Evolutionary conservation across 2,888 invertebrate genomes (phyloP), one percentile per base, ranked within the genome.

Genomic region (Anthophora plumipes): DNA sequence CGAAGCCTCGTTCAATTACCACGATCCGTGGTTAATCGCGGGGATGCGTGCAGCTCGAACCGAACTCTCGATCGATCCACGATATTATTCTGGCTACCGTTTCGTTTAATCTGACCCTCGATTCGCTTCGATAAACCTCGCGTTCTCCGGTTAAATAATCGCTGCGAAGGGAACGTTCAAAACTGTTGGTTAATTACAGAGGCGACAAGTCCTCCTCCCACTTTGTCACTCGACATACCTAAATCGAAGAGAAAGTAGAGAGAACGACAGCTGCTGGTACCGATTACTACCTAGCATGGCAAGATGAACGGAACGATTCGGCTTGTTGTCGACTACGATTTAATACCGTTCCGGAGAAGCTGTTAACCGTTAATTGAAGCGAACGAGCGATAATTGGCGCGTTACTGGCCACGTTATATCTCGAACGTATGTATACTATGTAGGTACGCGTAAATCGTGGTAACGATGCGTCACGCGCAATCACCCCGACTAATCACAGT

Each of bases 1-100:
- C 85, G 71, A 20, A 46, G 74, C 69, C 63, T 63, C 80, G 73
- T 71, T 70, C 84, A 57, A 71, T 83, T 77, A 71, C 72, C 67
- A 46, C 67, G 80, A 75, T 75, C 80, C 68, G 37, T 55, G 69
- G 70, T 71, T 70, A 80, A 81, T 46, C 74, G 68, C 48, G 50
- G 25, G 55, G 20, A 48, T n/a, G 54, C 39, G 0, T 17, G 69
- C n/a, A n/a, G n/a, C n/a, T 22, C 37, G 17, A 9, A 2, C n/a
- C 67, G 11, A 31, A 31, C 57, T 37, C 0, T 17, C 57, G 57
- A 69, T 59, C 57, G 46, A 46, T 37, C 14, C 46, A 17, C 31
- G 31, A 31, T 31, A 1, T 4, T 1, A 31, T 31, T 4, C 31
- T 1, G 4, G 1, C 31, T 11, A 59, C 14, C 64, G 9, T 31